A percentile compares a stretch with the other conserved stretches of the same genome.
phyloP scores from a whole-genome alignment of 2,797 vertebrate species.

The Paedocypris micromegethes region DNA sequence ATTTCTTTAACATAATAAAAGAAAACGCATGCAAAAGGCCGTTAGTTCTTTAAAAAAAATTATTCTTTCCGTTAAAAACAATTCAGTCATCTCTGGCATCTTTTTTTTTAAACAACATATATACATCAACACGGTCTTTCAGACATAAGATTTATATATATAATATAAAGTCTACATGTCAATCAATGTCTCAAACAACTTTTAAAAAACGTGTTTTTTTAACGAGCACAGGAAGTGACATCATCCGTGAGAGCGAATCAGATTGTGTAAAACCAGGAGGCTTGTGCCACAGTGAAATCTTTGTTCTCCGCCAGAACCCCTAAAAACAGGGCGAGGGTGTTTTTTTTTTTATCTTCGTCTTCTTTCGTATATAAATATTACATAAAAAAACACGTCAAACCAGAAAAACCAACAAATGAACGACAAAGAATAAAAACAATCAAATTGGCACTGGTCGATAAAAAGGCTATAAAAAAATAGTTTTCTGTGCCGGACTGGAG shows the following conservation, averaged over 20 bases:
- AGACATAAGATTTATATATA: not conserved
- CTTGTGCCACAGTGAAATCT: not conserved
- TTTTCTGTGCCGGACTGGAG: constrained; percentile 43
- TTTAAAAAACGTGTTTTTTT: too few relatives aligned
- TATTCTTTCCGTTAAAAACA: constrained; percentile 16
- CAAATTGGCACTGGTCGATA: constrained; percentile 42
- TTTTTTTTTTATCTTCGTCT: constrained; percentile 37
- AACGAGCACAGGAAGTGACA: constrained; percentile 13
- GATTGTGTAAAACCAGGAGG: constrained; percentile 30
- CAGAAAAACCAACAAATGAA: constrained; percentile 31
- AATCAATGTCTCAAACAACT: not conserved
- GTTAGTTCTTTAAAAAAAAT: constrained; percentile 40
- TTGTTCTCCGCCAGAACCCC: not conserved
- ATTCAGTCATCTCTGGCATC: too few relatives aligned
- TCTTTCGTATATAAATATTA: constrained; percentile 50
- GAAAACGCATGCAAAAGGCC: constrained; percentile 47
- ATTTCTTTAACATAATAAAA: constrained; percentile 45
- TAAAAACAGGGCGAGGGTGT: constrained; percentile 46
- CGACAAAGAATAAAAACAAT: constrained; percentile 10
- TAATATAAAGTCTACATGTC: not conserved
- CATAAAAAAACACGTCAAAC: constrained; percentile 46
- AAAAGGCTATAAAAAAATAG: constrained; percentile 54
- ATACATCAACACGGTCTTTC: constrained; percentile 12
- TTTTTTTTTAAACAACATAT: constrained; percentile 17
- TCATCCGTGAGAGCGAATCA: constrained; percentile 8